Evolutionary conservation across 2,888 invertebrate genomes (phyloP), one percentile per base, ranked within the genome.

Genomic region (Epinotia bilunana): DNA sequence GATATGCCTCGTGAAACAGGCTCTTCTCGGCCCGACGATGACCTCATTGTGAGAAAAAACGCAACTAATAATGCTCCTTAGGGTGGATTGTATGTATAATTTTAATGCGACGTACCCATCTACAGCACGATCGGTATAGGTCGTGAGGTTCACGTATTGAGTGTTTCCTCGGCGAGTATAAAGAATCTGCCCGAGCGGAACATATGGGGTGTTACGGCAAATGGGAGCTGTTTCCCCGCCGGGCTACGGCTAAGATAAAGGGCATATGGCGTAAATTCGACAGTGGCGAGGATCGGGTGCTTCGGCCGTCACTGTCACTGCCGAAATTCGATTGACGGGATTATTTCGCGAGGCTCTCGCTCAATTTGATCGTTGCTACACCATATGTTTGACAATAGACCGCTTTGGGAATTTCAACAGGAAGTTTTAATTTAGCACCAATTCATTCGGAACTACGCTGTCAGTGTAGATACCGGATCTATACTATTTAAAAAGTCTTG

Each of bases 371-470:
- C 85, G 88, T 87, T 89, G 89, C 88, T 87, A 87, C 87, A 89
- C 89, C 89, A 88, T 87, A 87, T 88, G 90, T 83, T 87, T 87
- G 84, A 84, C 88, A 88, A 90, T 90, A 89, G 88, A 86, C 83
- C 84, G 86, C 86, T 86, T 88, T 87, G 88, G 90, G 89, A 91
- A 92, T 88, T 91, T 89, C 91, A 92, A 89, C 90, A 92, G 93
- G 94, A 94, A 92, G 90, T 85, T 87, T 88, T 91, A 93, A 92
- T 93, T 94, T 91, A 91, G 90, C 86, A 89, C 87, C 90, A 92
- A 93, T 92, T 93, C 93, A 88, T 89, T 89, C 81, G 92, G 91
- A 92, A 93, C 87, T 88, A 90, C 89, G 89, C 86, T 82, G 83
- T 82, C 83, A 81, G 84, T 84, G 83, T 80, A 80, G 80, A 74